Base-by-base conservation (phyloP, 2,888 invertebrate genomes). In the Andrena dorsata region DNA sequence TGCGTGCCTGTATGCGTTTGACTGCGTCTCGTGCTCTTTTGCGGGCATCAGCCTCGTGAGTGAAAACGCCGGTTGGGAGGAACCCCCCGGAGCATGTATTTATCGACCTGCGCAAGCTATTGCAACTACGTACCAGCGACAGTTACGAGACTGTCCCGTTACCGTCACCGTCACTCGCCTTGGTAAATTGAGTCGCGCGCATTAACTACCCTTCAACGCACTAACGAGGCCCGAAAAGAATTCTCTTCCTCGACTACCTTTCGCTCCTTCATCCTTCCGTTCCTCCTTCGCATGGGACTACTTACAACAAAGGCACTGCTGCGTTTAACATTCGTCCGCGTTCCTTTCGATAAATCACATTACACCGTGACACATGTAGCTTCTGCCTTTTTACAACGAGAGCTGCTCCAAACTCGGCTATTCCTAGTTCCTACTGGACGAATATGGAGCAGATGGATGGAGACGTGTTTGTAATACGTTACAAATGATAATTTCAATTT, bases 101-200 rank as follows among this genome's bases (percentile, higher is more conserved):
- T 84, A 85, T 85, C 79, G 85, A 84, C 84, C 82, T 76, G 82
- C 76, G 76, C 84, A 76, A 85, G 76, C 82, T 82, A 84, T 84
- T 77, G 84, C 68, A 71, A 80, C 71, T 80, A 73, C 75, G 75
- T 74, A 63, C 69, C 74, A 66, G 77, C 76, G 65, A 81, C 66
- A 73, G 76, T 75, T 83, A 60, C 75, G 56, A 64, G 65, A 69
- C 61, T 56, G 76, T 71, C 66, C 75, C 85, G 77, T 85, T 81
- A 76, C 77, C 41, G 41, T 41, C 41, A 41, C 41, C 81, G 84
- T 85, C 78, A 66, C 69, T 75, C 65, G 49, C 58, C 60, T 79
- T 73, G 60, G 75, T 70, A 79, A 79, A 76, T 70, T 41, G 60
- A 68, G 66, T 58, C 53, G 58, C 69, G 70, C 35, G 69, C 23